These are phyloP conservation scores for Acronicta alni DNA, from an alignment of 2,888 invertebrate species.

Conservation along the genomic window DNA sequence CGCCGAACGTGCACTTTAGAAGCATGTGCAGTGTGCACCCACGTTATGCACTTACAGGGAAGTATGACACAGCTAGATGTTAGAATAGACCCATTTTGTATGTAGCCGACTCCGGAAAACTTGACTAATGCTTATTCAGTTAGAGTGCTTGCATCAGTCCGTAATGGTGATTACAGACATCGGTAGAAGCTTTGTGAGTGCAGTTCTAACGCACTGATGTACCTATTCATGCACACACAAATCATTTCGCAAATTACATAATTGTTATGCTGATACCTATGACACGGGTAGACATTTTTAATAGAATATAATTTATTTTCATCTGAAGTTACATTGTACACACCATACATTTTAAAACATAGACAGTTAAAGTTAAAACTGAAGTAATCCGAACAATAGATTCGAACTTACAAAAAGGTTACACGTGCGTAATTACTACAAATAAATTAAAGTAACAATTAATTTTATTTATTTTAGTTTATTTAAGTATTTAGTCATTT, in stretches of 20 bases:
- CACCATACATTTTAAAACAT: too few species aligned
- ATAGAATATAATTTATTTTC: too few species aligned
- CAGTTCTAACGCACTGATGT: constrained; percentile 69
- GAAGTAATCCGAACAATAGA: too few species aligned
- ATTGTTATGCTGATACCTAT: constrained; percentile 43
- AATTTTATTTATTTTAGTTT: too few species aligned
- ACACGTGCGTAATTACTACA: too few species aligned
- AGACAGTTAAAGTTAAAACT: too few species aligned
- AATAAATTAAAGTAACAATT: too few species aligned
- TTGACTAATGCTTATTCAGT: constrained; percentile 76
- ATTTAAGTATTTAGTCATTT: too few species aligned
- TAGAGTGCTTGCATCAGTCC: constrained; percentile 75
- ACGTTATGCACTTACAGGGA: constrained; percentile 44
- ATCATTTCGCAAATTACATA: constrained; percentile 55
- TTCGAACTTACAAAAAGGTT: too few species aligned
- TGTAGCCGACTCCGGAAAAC: constrained; percentile 66
- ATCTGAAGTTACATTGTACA: too few species aligned
- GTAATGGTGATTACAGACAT: constrained; percentile 82
- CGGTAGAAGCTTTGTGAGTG: constrained; percentile 69
- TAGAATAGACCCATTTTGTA: constrained; percentile 62
- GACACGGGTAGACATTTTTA: constrained; percentile 33
- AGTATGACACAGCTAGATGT: constrained; percentile 57
- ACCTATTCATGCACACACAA: constrained; percentile 69
- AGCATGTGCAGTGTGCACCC: constrained; percentile 35
- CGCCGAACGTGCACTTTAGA: constrained; percentile 26